These are phyloP conservation scores for Lytechinus pictus DNA, from an alignment of 35 echinoderm and acorn worm species.

Conservation along the genomic window DNA sequence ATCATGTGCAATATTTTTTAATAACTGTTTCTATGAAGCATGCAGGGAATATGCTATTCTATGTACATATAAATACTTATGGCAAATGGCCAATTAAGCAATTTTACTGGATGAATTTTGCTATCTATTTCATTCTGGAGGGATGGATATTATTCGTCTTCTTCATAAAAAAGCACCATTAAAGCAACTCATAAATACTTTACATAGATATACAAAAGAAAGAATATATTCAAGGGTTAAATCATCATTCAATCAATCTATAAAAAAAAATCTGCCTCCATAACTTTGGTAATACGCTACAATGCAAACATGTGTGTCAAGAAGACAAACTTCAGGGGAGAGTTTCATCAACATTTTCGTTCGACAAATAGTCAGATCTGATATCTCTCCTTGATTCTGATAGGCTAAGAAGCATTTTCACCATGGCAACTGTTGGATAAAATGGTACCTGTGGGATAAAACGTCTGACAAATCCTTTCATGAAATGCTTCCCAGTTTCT, in stretches of 20 bases:
- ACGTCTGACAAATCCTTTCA: too few relatives aligned
- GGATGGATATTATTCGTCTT: not conserved
- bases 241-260: not conserved
- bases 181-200: not conserved
- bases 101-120: not conserved
- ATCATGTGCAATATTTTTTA: not conserved
- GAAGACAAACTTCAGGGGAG: too few relatives aligned
- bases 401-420: too few relatives aligned
- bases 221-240: not conserved
- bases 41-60: not conserved
- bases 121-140: not conserved
- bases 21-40: not conserved
- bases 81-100: not conserved
- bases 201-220: not conserved
- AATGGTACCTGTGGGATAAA: too few relatives aligned
- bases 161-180: conserved; percentile 5
- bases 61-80: not conserved
- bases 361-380: too few relatives aligned
- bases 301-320: not conserved
- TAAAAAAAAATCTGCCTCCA: not conserved
- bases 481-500: too few relatives aligned
- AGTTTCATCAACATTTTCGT: too few relatives aligned
- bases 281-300: not conserved
- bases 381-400: too few relatives aligned
- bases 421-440: too few relatives aligned